These are phyloP conservation scores for Struthidea cinerea DNA, from an alignment of 2,113 vertebrate genomes.

Conservation along the genomic window DNA sequence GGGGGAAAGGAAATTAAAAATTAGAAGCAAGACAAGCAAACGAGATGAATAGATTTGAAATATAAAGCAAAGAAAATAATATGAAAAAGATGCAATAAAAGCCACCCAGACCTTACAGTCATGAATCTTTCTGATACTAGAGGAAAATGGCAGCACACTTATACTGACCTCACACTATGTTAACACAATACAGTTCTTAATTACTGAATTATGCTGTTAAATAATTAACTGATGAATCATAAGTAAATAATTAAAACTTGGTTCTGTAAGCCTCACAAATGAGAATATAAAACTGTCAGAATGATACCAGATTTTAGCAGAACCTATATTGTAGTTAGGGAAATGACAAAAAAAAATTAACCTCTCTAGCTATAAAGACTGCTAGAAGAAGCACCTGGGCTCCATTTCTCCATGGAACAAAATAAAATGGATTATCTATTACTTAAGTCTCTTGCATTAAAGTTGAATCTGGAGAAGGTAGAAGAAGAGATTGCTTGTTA, in stretches of 20 bases:
- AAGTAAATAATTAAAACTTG: conserved; percentile 12
- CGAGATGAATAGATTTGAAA: background rate
- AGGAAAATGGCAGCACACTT: background rate
- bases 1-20: conserved; percentile 30
- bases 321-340: background rate
- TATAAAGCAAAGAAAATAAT: background rate
- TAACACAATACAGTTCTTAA: background rate
- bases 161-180: background rate
- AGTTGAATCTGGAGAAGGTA: background rate
- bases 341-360: background rate
- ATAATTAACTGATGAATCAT: conserved; percentile 8
- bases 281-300: background rate
- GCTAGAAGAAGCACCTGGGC: background rate
- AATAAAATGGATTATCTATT: background rate
- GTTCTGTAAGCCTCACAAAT: background rate
- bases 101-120: background rate
- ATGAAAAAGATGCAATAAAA: conserved; percentile 1
- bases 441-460: background rate
- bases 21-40: background rate
- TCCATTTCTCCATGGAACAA: background rate
- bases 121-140: background rate
- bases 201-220: background rate
- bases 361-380: background rate
- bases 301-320: background rate
- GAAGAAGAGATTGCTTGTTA: background rate